Evolutionary conservation across 2,888 invertebrate species (phyloP), one percentile per base, ranked within the genome.

Genomic region (Allacma fusca): DNA sequence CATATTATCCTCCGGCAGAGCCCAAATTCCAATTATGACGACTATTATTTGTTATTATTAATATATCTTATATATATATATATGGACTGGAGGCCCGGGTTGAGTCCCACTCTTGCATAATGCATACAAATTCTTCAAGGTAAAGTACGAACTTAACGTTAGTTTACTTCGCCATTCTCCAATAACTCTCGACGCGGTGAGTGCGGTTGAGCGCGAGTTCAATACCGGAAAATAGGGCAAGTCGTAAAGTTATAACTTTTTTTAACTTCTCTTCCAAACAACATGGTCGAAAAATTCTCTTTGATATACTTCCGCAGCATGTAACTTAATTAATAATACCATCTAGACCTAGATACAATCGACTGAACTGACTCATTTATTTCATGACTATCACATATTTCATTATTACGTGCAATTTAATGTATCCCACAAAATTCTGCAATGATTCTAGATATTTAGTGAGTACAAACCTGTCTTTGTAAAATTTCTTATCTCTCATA

Each of bases 41-140:
- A 50, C 16, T 50, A 50, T 50, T 50, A 50, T 50, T 50, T 50
- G 50, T 50, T 50, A 50, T 50, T 50, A 50, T 50, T 19, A 50
- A 50, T 50, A 50, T 34, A 50, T 16, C 50, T 50, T 16, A n/a
- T 16, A n/a, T 16, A 4, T n/a, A 12, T 12, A 19, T 16, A 12
- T 50, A 5, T 50, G 16, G 2, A n/a, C 50, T n/a, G 4, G 19
- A 50, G 50, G n/a, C 16, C 16, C 34, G 9, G 34, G 5, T 34
- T 34, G 9, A 9, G n/a, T n/a, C n/a, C 34, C 9, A 9, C 34
- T 34, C 4, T 34, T 34, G 34, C 34, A 34, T 34, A 34, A 34
- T 34, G 34, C 9, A 34, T 34, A 50, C 16, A 50, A 50, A 50
- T 12, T 19, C 50, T 4, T 34, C 34, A 34, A 34, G 34, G 34